Evolutionary conservation across 2,797 vertebrate species (phyloP).

Genomic region (Rhynchonycteris naso): DNA sequence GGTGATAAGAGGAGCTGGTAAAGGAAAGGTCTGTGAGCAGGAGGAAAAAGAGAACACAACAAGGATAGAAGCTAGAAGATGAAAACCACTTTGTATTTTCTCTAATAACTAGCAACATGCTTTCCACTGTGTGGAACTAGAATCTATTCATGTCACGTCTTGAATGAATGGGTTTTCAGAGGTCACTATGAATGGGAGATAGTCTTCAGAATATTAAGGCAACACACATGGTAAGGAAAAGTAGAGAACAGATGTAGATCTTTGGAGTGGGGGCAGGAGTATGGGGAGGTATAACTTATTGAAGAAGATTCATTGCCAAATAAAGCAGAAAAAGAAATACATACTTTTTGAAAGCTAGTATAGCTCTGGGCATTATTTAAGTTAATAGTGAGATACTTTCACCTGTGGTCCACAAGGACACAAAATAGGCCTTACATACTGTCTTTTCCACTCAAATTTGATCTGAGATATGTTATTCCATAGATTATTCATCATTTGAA

Average conservation of each 20-base stretch:
- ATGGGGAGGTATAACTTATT: not conserved
- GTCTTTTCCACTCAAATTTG: not conserved
- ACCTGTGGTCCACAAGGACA: not conserved
- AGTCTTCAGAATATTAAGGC: not conserved
- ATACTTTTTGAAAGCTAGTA: not conserved
- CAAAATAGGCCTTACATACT: not conserved
- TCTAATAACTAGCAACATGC: not conserved
- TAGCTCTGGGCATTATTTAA: not conserved
- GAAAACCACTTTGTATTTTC: not conserved
- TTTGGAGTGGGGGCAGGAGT: not conserved
- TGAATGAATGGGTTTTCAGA: not conserved
- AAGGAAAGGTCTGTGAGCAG: not conserved
- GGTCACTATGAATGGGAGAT: not conserved
- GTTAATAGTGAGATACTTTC: not conserved
- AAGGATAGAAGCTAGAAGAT: not conserved
- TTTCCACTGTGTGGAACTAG: not conserved
- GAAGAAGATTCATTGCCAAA: not conserved
- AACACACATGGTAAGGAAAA: not conserved
- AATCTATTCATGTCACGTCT: not conserved
- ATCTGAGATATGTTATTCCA: not conserved
- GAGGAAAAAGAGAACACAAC: not conserved
- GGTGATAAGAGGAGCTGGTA: not conserved
- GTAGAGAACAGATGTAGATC: not conserved
- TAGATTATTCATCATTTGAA: not conserved
- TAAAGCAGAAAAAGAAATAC: not conserved